A percentile compares a stretch with the other conserved stretches of the same genome.
phyloP scores from a whole-genome alignment of 2,888 invertebrate genomes.

The Drosophila kuntzei region DNA sequence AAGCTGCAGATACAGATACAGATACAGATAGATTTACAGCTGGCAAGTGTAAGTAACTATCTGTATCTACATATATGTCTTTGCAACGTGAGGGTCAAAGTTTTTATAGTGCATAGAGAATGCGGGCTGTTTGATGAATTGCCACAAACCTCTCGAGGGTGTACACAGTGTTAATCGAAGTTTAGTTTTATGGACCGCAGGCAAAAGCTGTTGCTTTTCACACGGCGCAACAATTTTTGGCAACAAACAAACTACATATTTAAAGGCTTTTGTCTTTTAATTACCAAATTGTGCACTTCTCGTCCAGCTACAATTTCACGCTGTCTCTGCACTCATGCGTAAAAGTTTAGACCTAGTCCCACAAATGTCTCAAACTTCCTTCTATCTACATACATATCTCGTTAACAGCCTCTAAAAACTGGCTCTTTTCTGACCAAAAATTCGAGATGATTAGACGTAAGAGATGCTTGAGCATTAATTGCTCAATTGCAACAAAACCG shows the following conservation, averaged over 20 bases:
- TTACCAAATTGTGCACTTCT: conserved; percentile 42
- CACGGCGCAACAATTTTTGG: conserved; percentile 63
- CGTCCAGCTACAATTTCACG: conserved; percentile 28
- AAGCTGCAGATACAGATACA: conserved; percentile 33
- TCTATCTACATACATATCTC: background rate
- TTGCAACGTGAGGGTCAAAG: conserved; percentile 66
- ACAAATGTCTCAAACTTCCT: too few relatives aligned
- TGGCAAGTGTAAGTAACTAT: conserved; percentile 6
- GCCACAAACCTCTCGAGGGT: conserved; percentile 37
- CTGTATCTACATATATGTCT: conserved; percentile 12
- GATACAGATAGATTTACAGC: conserved; percentile 19
- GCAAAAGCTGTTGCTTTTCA: conserved; percentile 70
- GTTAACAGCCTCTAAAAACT: conserved; percentile 36
- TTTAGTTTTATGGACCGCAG: conserved; percentile 54
- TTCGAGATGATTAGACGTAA: conserved; percentile 28
- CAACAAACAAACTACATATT: conserved; percentile 40
- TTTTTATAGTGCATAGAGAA: conserved; percentile 78
- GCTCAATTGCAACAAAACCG: conserved; percentile 75
- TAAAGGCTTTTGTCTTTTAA: conserved; percentile 41
- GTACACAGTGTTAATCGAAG: conserved; percentile 66
- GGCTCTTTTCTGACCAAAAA: conserved; percentile 70
- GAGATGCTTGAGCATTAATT: conserved; percentile 63
- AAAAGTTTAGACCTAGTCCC: conserved; percentile 15
- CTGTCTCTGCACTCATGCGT: conserved; percentile 51
- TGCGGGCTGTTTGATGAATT: conserved; percentile 78